Base-by-base conservation (phyloP, 2,113 vertebrate genomes). In the Melierax canorus region DNA sequence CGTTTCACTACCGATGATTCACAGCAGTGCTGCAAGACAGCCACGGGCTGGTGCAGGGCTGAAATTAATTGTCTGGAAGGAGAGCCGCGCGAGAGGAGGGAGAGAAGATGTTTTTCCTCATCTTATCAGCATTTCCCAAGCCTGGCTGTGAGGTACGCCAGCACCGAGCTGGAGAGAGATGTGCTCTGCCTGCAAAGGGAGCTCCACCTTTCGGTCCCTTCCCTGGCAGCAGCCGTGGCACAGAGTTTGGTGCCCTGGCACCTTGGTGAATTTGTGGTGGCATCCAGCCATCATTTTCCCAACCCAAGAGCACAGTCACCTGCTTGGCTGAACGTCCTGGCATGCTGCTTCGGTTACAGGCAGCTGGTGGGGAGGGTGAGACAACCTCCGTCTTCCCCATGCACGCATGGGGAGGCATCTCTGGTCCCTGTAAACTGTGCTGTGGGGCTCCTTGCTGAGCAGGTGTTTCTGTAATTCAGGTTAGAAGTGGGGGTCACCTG, bases 281-380 rank as follows among this genome's bases (percentile, higher is more conserved):
- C 53, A 36, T n/a, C 29, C 34, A 26, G 24, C 53, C n/a, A 4
- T 55, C 22, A 0, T 26, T 16, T 14, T 41, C 32, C 72, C 51
- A 17, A 50, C 13, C 23, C 0, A 6, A 30, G 41, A 46, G 29
- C 13, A n/a, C 15, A 3, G 34, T 12, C 4, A 7, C 12, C 45
- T 69, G 53, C 41, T 48, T 30, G 68, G 22, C 36, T 58, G n/a
- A 14, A 3, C 23, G 53, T 59, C 30, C 36, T 38, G 41, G 18
- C 2, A 0, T 10, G 15, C 48, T 29, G 36, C 41, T 75, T 30
- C 0, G 0, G 32, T 36, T 6, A 1, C 15, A 13, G 15, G 39
- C 39, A 48, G 58, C 72, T 1, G 2, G 6, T 1, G 2, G 29
- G 48, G 67, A 60, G 50, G 29, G 18, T 38, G 51, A 30, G 39